Conservation (phyloP, 2,797 vertebrate genomes). For the Sternotherus odoratus region DNA sequence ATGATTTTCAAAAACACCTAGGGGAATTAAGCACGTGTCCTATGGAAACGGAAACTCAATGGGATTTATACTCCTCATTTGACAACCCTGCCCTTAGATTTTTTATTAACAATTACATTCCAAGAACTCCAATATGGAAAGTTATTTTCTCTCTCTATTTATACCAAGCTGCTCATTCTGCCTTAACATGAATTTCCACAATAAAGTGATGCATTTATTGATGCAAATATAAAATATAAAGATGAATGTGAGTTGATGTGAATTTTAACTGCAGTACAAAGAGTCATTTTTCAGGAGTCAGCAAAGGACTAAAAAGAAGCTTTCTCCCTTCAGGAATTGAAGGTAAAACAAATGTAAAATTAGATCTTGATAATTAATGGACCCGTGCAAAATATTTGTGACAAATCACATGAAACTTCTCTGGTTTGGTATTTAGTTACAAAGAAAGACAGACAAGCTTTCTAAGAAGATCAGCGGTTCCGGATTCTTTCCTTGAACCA, state of each 20-base stretch:
- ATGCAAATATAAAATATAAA: accelerated
- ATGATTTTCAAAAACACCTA: neutral
- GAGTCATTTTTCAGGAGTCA: constrained; percentile 2
- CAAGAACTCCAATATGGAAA: neutral
- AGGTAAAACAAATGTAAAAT: constrained; percentile 49
- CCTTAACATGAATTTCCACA: neutral
- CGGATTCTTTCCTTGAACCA: neutral
- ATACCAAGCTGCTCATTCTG: neutral
- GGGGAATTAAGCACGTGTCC: neutral
- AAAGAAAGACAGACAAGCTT: constrained; percentile 13
- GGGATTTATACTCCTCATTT: neutral
- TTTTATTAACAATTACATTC: constrained; percentile 15
- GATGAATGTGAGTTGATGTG: neutral
- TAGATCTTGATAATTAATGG: constrained; percentile 34
- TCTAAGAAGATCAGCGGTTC: neutral
- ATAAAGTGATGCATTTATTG: neutral
- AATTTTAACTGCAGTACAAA: neutral
- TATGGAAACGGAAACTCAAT: constrained; percentile 42
- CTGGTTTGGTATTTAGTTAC: neutral
- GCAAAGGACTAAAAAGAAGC: neutral
- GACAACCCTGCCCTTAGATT: neutral
- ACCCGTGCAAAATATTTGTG: constrained; percentile 5
- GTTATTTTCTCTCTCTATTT: neutral
- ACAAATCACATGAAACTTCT: constrained; percentile 37
- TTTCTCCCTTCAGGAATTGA: neutral